These are phyloP conservation scores for Drosophila buzzatii DNA, from an alignment of 2,888 invertebrate species.

Conservation along the genomic window DNA sequence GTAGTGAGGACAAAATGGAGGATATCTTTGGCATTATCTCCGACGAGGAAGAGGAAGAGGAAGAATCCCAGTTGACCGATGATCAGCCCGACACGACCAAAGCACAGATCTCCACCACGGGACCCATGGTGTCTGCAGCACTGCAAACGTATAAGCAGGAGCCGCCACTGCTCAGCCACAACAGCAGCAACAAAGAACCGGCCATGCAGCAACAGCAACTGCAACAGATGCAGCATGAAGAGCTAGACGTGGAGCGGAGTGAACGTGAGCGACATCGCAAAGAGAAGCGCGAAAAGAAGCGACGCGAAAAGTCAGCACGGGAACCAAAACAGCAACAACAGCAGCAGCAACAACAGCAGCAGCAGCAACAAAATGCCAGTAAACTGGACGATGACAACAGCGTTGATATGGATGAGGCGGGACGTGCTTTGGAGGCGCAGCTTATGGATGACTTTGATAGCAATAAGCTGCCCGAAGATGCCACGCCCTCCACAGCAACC, in stretches of 20 bases:
- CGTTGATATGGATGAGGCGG: slow-evolving; percentile 92
- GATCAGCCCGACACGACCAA: slow-evolving; percentile 61
- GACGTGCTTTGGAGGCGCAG: slow-evolving; percentile 92
- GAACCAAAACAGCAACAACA: slow-evolving; percentile 64
- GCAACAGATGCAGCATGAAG: slow-evolving; percentile 39
- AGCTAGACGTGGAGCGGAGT: slow-evolving; percentile 46
- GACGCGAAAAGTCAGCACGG: slow-evolving; percentile 86
- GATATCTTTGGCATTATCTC: slow-evolving; percentile 95
- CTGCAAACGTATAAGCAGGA: slow-evolving; percentile 85
- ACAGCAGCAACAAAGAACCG: slow-evolving; percentile 44
- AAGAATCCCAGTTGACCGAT: slow-evolving; percentile 82
- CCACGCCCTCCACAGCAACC: slow-evolving; percentile 84
- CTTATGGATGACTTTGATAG: slow-evolving; percentile 89
- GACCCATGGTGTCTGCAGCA: slow-evolving; percentile 84
- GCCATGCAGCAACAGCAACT: slow-evolving; percentile 34
- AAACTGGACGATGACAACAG: slow-evolving; percentile 89
- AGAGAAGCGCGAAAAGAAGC: slow-evolving; percentile 88
- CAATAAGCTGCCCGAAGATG: slow-evolving; percentile 85
- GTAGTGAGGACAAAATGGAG: slow-evolving; percentile 94
- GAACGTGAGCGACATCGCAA: slow-evolving; percentile 85
- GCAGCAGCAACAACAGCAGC: slow-evolving; percentile 58
- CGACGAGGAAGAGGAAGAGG: slow-evolving; percentile 90
- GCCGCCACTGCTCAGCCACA: slow-evolving; percentile 43
- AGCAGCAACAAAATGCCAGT: slow-evolving; percentile 58
- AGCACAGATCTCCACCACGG: slow-evolving; percentile 65